Evolutionary conservation across 2,797 vertebrate genomes (phyloP).

Genomic region (Phrynocephalus vlangalii): DNA sequence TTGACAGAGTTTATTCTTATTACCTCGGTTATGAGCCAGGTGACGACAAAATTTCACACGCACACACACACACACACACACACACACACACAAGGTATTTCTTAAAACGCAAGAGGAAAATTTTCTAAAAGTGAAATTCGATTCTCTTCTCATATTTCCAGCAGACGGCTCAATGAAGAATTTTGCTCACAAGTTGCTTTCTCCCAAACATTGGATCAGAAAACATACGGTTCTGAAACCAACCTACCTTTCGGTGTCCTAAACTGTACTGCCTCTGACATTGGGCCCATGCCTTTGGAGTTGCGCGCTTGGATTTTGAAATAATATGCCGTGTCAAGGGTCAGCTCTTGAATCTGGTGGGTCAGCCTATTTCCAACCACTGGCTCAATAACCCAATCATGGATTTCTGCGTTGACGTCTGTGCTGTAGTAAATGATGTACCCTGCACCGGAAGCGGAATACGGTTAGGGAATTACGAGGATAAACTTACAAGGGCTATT

Average conservation of each 20-base stretch:
- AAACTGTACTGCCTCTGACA: slow-evolving; percentile 97
- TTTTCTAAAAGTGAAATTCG: neutral
- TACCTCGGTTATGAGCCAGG: neutral
- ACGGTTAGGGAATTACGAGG: neutral
- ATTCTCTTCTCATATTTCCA: neutral
- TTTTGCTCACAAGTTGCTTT: neutral
- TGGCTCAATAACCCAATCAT: slow-evolving; percentile 98
- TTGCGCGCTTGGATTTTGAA: slow-evolving; percentile 99
- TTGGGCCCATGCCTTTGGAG: slow-evolving; percentile 98
- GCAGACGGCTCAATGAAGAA: neutral
- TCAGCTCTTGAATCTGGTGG: slow-evolving; percentile 98
- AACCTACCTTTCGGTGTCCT: slow-evolving; percentile 93
- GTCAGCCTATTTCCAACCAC: slow-evolving; percentile 97
- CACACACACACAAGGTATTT: neutral
- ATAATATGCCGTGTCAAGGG: slow-evolving; percentile 95
- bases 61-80: too few relatives aligned
- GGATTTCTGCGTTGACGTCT: slow-evolving; percentile 94
- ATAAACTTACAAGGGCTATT: rapidly evolving
- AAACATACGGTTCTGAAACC: rapidly evolving
- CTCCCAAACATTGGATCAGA: rapidly evolving
- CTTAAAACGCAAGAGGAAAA: neutral
- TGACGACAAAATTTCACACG: neutral
- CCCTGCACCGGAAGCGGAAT: slow-evolving; percentile 75
- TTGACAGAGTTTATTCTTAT: neutral
- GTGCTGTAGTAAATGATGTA: slow-evolving; percentile 99